Conservation (phyloP, 2,888 invertebrate species). For the Xanthorhoe spadicearia region DNA sequence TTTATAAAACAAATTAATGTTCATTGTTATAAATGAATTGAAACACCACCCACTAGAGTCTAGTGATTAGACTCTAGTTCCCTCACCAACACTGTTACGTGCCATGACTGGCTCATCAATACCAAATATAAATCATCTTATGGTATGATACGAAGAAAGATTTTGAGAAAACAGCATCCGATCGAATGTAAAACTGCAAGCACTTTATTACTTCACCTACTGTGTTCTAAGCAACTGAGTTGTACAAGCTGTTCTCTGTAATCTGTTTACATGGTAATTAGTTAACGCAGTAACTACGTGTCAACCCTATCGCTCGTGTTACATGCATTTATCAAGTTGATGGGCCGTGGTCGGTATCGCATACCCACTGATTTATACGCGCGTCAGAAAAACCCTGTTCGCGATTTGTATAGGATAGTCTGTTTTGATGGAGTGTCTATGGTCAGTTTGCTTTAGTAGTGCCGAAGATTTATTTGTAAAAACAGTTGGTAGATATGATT, state of each 20-base stretch:
- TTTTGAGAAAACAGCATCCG: too few relatives aligned
- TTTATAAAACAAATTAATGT: too few relatives aligned
- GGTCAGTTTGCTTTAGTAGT: slow-evolving; percentile 3
- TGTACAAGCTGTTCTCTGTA: background rate
- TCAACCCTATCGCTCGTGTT: slow-evolving; percentile 57
- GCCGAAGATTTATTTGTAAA: background rate
- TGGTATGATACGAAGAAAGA: too few relatives aligned
- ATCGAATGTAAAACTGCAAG: too few relatives aligned
- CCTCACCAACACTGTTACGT: too few relatives aligned
- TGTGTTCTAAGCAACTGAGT: too few relatives aligned
- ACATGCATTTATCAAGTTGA: slow-evolving; percentile 75
- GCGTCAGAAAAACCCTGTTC: slow-evolving; percentile 64
- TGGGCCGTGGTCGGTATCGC: slow-evolving; percentile 66
- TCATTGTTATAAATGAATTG: too few relatives aligned
- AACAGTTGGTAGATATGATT: background rate
- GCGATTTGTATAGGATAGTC: slow-evolving; percentile 57
- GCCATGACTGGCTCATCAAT: too few relatives aligned
- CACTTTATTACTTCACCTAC: too few relatives aligned
- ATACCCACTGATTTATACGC: slow-evolving; percentile 69
- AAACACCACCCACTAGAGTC: too few relatives aligned
- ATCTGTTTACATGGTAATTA: slow-evolving; percentile 13
- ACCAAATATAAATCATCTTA: too few relatives aligned
- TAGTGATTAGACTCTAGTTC: too few relatives aligned
- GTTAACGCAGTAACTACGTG: slow-evolving; percentile 17
- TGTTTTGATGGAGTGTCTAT: slow-evolving; percentile 29